These are phyloP conservation scores for Lepetodrilus schrolli DNA, from an alignment of 2,888 invertebrate genomes.

Conservation along the genomic window DNA sequence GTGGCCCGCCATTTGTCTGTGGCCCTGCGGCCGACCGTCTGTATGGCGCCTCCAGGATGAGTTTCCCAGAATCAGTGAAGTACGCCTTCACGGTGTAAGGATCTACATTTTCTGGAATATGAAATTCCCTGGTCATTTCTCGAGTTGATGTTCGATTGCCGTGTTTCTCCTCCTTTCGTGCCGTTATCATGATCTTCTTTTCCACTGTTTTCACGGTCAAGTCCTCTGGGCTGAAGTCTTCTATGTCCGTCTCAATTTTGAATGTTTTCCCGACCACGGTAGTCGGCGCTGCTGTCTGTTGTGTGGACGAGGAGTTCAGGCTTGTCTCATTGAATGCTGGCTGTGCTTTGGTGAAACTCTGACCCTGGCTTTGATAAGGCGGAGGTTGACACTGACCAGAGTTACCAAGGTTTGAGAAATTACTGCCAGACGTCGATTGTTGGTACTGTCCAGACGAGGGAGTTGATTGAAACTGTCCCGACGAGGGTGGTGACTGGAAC, in stretches of 20 bases:
- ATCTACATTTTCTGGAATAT: slow-evolving; percentile 73
- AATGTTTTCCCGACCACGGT: slow-evolving; percentile 63
- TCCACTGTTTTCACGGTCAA: slow-evolving; percentile 72
- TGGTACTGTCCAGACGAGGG: neutral
- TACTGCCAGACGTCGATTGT: neutral
- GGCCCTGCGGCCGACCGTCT: neutral
- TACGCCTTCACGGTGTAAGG: slow-evolving; percentile 72
- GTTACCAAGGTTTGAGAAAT: neutral
- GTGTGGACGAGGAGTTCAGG: slow-evolving; percentile 33
- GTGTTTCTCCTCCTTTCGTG: slow-evolving; percentile 68
- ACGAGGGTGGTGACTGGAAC: neutral
- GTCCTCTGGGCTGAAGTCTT: slow-evolving; percentile 73
- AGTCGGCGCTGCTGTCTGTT: slow-evolving; percentile 41
- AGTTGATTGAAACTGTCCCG: neutral
- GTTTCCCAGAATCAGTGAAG: slow-evolving; percentile 71
- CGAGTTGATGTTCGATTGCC: slow-evolving; percentile 69
- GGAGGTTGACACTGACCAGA: slow-evolving; percentile 7
- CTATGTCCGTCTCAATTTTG: slow-evolving; percentile 71
- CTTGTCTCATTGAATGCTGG: slow-evolving; percentile 32
- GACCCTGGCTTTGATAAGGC: neutral
- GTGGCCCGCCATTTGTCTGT: slow-evolving; percentile 17
- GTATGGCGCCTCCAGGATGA: slow-evolving; percentile 72
- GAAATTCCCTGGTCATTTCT: slow-evolving; percentile 72
- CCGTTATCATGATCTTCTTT: slow-evolving; percentile 67
- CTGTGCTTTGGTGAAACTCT: neutral